Percentiles rank a stretch among this genome's conserved stretches.
Evolutionary conservation across 2,113 vertebrate genomes (phyloP).

Genomic region (Diadophis punctatus): DNA sequence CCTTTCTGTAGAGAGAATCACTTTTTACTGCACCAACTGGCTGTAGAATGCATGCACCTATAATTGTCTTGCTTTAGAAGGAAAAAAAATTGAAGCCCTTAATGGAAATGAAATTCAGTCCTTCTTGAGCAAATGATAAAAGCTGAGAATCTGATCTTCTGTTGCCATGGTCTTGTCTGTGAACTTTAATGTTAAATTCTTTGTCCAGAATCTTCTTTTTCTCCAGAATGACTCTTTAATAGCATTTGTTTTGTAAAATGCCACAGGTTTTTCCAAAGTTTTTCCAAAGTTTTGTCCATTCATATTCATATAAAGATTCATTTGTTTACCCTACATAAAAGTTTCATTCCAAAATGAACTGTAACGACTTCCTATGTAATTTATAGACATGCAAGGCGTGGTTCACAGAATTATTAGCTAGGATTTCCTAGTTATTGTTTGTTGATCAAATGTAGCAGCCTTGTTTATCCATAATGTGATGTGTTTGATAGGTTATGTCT

Average conservation of each 20-base stretch:
- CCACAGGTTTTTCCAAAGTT: constrained; percentile 22
- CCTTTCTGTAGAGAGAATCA: background rate
- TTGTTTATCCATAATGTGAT: background rate
- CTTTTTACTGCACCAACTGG: background rate
- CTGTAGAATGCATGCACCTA: background rate
- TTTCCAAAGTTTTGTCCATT: background rate
- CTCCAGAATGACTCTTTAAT: constrained; percentile 5
- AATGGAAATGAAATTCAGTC: background rate
- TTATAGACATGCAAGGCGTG: background rate
- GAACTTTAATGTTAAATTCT: background rate
- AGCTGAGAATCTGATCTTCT: background rate
- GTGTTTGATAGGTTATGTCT: background rate
- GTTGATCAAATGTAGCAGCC: background rate
- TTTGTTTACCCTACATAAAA: background rate
- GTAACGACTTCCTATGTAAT: background rate
- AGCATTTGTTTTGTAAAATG: background rate
- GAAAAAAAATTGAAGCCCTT: background rate
- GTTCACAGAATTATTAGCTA: background rate
- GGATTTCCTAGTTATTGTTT: background rate
- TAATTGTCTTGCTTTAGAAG: background rate
- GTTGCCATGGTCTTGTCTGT: constrained; percentile 17
- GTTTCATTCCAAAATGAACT: background rate
- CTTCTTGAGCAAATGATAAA: background rate
- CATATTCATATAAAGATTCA: background rate
- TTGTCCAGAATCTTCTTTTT: background rate